Conservation (phyloP, 2,888 invertebrate species). For the Neoascia interrupta region DNA sequence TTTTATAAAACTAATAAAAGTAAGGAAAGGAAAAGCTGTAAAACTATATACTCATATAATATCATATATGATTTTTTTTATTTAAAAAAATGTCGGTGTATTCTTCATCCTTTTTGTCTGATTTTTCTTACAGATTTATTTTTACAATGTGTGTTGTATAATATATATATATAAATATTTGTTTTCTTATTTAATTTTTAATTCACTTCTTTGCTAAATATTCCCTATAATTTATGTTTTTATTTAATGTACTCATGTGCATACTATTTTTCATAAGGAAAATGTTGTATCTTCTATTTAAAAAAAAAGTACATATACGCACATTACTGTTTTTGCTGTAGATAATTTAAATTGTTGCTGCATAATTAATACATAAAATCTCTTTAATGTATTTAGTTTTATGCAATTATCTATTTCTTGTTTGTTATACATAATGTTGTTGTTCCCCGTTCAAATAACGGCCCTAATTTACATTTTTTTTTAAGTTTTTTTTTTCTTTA, state of each 20-base stretch:
- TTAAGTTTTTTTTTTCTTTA: conserved; percentile 36
- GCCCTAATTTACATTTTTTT: conserved; percentile 70
- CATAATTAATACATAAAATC: conserved; percentile 55
- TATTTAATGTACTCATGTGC: conserved; percentile 67
- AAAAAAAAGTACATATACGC: conserved; percentile 46
- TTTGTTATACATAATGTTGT: conserved; percentile 67
- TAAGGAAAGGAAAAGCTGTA: conserved; percentile 51
- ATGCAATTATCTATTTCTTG: conserved; percentile 49
- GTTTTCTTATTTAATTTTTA: conserved; percentile 75
- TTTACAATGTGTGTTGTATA: conserved; percentile 74
- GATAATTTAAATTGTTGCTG: conserved; percentile 47
- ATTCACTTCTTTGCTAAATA: conserved; percentile 73
- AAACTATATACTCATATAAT: conserved; percentile 62
- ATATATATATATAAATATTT: conserved; percentile 72
- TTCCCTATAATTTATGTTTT: conserved; percentile 72
- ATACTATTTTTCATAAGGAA: conserved; percentile 70
- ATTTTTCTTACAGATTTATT: conserved; percentile 67
- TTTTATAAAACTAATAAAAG: conserved; percentile 72
- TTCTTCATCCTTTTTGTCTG: conserved; percentile 76
- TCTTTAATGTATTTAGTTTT: conserved; percentile 51
- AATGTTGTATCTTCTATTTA: conserved; percentile 50
- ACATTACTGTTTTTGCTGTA: conserved; percentile 50
- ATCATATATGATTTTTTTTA: conserved; percentile 57
- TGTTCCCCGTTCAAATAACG: conserved; percentile 72
- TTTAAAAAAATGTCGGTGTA: conserved; percentile 74